Conservation (phyloP, 2,888 invertebrate species). For the Trissoscelio sp. region DNA sequence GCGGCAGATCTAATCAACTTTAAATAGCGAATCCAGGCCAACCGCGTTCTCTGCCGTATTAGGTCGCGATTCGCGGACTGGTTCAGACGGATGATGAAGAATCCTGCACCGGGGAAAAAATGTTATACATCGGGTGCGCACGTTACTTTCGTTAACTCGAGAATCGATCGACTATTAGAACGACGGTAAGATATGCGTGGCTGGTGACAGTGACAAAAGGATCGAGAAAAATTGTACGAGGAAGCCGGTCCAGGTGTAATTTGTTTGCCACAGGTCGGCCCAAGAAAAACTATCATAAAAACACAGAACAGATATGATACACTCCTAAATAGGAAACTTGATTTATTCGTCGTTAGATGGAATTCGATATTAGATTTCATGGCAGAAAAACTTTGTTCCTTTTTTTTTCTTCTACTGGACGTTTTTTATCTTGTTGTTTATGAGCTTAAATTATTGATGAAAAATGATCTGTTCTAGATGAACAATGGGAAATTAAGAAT, state of each 20-base stretch:
- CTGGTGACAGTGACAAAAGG: conserved; percentile 47
- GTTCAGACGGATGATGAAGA: conserved; percentile 44
- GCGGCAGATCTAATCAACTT: conserved; percentile 25
- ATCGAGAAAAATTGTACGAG: conserved; percentile 19
- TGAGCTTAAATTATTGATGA: no score
- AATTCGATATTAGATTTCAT: conserved; percentile 41
- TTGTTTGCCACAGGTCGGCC: conserved; percentile 41
- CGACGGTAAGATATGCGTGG: conserved; percentile 8
- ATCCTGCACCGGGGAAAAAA: conserved; percentile 40
- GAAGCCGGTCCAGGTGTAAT: conserved; percentile 32
- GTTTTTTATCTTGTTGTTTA: no score
- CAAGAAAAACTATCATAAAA: conserved; percentile 45
- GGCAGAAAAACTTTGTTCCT: no score
- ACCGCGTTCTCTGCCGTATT: conserved; percentile 46
- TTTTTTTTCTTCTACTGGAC: no score
- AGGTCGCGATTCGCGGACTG: conserved; percentile 42
- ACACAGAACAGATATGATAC: conserved; percentile 23
- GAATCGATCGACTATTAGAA: not conserved
- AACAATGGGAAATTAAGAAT: no score
- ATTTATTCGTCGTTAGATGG: conserved; percentile 55
- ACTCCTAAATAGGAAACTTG: conserved; percentile 48
- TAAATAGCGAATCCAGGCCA: conserved; percentile 51
- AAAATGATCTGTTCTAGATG: no score
- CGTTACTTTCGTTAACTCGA: conserved; percentile 43
- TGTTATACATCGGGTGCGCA: conserved; percentile 46